Conservation (phyloP, 2,888 invertebrate species). For the Limnephilus marmoratus region DNA sequence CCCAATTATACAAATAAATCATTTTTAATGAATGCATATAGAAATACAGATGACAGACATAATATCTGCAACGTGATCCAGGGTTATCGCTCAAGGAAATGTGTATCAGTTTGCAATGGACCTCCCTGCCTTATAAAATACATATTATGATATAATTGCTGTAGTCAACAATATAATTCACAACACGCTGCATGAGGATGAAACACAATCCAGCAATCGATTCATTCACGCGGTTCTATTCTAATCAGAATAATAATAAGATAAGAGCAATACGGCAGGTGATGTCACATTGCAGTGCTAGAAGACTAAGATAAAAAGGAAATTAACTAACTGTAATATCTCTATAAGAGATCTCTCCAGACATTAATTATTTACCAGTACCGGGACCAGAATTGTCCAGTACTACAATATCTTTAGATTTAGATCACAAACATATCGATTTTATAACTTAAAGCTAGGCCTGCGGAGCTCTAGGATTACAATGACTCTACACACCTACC, state of each 20-base stretch:
- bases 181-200: neutral
- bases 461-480: no score
- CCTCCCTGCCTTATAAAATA: neutral
- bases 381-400: no score
- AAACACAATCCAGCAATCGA: neutral
- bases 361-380: no score
- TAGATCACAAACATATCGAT: no score
- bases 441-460: no score
- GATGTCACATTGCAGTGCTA: no score
- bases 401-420: no score
- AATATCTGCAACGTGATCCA: neutral
- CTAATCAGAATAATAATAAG: neutral
- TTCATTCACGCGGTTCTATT: neutral
- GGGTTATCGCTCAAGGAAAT: neutral
- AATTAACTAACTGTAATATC: no score
- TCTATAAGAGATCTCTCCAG: no score
- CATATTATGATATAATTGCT: neutral
- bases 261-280: neutral
- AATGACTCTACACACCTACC: no score
- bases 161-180: neutral
- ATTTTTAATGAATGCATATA: neutral
- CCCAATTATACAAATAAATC: neutral
- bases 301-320: no score
- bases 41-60: neutral
- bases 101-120: neutral